Conservation (phyloP, 2,888 invertebrate genomes). For the Dasypogon diadema region DNA sequence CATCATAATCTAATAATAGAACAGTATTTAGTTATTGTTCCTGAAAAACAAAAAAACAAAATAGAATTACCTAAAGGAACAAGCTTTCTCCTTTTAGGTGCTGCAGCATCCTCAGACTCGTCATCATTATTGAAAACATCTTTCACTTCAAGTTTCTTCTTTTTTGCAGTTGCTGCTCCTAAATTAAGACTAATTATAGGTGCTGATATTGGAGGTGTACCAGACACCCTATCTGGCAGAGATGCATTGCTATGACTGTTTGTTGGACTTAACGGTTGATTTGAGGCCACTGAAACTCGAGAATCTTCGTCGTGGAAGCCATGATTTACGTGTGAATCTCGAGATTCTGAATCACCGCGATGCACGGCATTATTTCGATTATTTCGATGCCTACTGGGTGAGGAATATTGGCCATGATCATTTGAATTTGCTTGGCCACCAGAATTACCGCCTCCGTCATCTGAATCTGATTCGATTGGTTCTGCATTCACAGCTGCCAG, state of each 20-base stretch:
- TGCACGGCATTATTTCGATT: conserved; percentile 55
- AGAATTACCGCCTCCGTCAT: conserved; percentile 63
- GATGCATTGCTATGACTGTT: conserved; percentile 57
- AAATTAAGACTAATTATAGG: conserved; percentile 69
- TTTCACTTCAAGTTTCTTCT: conserved; percentile 83
- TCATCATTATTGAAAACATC: conserved; percentile 91
- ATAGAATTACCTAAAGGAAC: conserved; percentile 76
- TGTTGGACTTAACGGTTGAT: conserved; percentile 55
- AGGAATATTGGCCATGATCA: conserved; percentile 32
- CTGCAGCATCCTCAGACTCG: conserved; percentile 73
- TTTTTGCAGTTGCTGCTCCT: conserved; percentile 69
- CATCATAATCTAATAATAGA: conserved; percentile 64
- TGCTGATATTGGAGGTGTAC: conserved; percentile 64
- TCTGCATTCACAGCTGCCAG: conserved; percentile 78
- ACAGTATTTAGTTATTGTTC: neutral
- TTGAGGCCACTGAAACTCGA: conserved; percentile 67
- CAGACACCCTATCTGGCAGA: conserved; percentile 56
- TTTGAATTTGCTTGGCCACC: conserved; percentile 31
- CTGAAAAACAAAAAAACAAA: neutral
- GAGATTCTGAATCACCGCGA: conserved; percentile 64
- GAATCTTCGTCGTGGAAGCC: conserved; percentile 66
- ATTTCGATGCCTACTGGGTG: conserved; percentile 51
- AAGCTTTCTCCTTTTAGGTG: conserved; percentile 80
- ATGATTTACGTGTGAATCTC: conserved; percentile 60
- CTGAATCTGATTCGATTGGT: conserved; percentile 81